These are phyloP conservation scores for Craseonycteris thonglongyai DNA, from an alignment of 2,113 vertebrate species.

Conservation along the genomic window DNA sequence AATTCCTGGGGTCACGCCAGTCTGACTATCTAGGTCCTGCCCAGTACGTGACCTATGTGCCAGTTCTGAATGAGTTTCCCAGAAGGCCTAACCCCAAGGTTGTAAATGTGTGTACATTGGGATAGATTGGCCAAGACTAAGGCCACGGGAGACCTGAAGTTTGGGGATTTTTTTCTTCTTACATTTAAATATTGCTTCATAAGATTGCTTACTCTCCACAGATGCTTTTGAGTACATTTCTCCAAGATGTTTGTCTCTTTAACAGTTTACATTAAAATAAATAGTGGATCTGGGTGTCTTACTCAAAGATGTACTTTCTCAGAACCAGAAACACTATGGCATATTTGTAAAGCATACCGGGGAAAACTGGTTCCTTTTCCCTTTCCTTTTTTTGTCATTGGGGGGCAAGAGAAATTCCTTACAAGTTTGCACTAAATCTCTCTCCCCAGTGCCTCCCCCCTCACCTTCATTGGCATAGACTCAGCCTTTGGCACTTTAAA, in stretches of 20 bases:
- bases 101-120: background rate
- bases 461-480: background rate
- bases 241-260: background rate
- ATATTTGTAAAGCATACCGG: background rate
- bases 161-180: background rate
- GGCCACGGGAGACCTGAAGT: background rate
- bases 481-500: background rate
- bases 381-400: background rate
- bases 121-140: background rate
- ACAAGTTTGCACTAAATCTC: background rate
- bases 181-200: slow-evolving; percentile 17
- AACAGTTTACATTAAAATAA: slow-evolving; percentile 34
- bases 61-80: background rate
- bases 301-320: background rate
- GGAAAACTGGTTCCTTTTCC: background rate
- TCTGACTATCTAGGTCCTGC: background rate
- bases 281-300: background rate
- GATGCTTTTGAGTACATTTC: background rate
- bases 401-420: background rate
- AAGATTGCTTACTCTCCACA: background rate
- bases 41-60: background rate
- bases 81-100: background rate
- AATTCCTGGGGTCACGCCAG: background rate
- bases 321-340: background rate
- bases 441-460: background rate